Evolutionary conservation across 2,888 invertebrate genomes (phyloP).

Genomic region (Seira ritae): DNA sequence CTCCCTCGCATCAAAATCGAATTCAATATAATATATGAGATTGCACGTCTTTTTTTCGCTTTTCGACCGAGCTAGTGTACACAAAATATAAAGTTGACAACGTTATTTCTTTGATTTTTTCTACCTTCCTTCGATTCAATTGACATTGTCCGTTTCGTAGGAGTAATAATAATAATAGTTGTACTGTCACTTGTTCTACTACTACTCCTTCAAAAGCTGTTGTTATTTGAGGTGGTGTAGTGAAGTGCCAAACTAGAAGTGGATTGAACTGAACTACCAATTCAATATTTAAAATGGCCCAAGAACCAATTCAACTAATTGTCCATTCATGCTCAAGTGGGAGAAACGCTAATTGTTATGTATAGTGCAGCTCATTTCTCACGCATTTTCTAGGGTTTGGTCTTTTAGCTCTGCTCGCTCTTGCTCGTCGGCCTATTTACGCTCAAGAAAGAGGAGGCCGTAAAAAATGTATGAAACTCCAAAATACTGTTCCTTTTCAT

Average conservation of each 20-base stretch:
- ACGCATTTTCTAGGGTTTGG: slow-evolving; percentile 54
- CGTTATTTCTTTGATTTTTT: too few species aligned
- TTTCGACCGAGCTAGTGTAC: too few species aligned
- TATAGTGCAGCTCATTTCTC: slow-evolving; percentile 38
- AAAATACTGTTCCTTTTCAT: too few species aligned
- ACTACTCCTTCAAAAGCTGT: background rate
- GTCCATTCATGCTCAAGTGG: slow-evolving; percentile 57
- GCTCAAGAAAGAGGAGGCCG: too few species aligned
- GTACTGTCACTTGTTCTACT: slow-evolving; percentile 15
- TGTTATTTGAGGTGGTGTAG: slow-evolving; percentile 35
- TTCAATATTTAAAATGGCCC: slow-evolving; percentile 50
- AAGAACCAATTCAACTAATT: slow-evolving; percentile 62
- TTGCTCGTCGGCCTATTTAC: too few species aligned
- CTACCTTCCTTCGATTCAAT: too few species aligned
- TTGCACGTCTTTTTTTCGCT: too few species aligned
- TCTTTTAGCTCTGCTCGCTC: background rate
- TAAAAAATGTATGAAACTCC: too few species aligned
- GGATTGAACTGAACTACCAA: slow-evolving; percentile 39
- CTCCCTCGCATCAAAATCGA: too few species aligned
- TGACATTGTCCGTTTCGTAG: slow-evolving; percentile 5
- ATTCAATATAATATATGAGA: too few species aligned
- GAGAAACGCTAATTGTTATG: slow-evolving; percentile 59
- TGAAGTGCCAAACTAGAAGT: slow-evolving; percentile 38
- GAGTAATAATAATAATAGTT: slow-evolving; percentile 17
- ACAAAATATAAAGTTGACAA: too few species aligned